phyloP scores from a whole-genome alignment of 2,113 vertebrate genomes.

The Nyctereutes procyonoides region DNA sequence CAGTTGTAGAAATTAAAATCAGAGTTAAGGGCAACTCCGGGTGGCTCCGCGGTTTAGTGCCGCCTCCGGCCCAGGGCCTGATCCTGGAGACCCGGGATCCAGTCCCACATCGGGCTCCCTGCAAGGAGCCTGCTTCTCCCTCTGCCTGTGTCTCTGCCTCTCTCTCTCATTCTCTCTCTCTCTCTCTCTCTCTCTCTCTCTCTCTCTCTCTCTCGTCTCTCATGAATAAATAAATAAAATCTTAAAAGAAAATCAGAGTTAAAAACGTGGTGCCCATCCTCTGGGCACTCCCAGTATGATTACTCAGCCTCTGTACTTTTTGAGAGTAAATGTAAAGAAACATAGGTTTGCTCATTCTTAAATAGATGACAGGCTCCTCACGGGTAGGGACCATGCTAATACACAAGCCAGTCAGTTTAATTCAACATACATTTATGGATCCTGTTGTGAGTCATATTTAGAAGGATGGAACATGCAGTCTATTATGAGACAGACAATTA shows the following conservation, averaged over 20 bases:
- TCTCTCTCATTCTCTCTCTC: too few species aligned
- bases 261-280: not conserved
- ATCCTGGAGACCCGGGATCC: too few species aligned
- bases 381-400: not conserved
- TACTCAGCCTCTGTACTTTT: not conserved
- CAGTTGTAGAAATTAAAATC: not conserved
- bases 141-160: too few species aligned
- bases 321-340: not conserved
- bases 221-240: too few species aligned
- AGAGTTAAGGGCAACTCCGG: too few species aligned
- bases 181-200: too few species aligned
- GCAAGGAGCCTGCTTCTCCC: too few species aligned
- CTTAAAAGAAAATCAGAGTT: not conserved
- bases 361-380: rapidly evolving
- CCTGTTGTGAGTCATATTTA: not conserved
- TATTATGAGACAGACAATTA: not conserved
- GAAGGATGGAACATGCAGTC: not conserved
- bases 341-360: not conserved
- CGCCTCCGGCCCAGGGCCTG: too few species aligned
- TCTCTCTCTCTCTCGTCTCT: too few species aligned
- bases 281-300: not conserved
- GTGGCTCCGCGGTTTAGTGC: too few species aligned
- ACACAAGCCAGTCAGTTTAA: not conserved
- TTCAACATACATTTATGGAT: not conserved
- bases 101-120: too few species aligned